Evolutionary conservation across 2,113 vertebrate species (phyloP).

Genomic region (Microcebus griseorufus): DNA sequence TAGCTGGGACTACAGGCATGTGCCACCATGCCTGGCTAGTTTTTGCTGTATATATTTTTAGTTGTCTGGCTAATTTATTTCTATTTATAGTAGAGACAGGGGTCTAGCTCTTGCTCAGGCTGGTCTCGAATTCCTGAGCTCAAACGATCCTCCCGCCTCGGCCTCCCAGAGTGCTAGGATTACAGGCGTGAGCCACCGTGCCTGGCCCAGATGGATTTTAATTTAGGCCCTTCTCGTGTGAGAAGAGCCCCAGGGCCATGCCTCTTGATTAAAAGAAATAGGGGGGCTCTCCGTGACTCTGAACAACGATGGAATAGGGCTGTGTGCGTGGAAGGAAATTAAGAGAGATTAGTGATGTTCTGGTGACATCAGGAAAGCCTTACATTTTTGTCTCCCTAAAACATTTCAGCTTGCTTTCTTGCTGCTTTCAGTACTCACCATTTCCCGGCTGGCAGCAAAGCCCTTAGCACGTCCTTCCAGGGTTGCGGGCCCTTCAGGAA

Average conservation of each 20-base stretch:
- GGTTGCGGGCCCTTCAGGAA: not conserved
- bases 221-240: not conserved
- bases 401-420: not conserved
- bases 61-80: too few species aligned
- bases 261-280: not conserved
- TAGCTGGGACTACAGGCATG: too few species aligned
- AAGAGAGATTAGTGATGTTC: not conserved
- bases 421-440: not conserved
- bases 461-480: not conserved
- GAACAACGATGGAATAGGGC: not conserved
- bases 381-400: not conserved
- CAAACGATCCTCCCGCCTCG: too few species aligned
- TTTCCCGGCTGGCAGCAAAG: not conserved
- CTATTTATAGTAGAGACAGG: too few species aligned
- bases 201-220: not conserved
- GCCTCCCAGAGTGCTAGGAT: too few species aligned
- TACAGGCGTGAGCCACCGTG: too few species aligned
- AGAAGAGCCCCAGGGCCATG: fast-evolving
- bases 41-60: too few species aligned
- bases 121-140: too few species aligned
- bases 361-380: not conserved
- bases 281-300: too few species aligned
- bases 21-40: too few species aligned
- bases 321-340: too few species aligned
- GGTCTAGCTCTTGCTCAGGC: too few species aligned